phyloP scores from a whole-genome alignment of 2,113 vertebrate genomes.

The Bothrops jararaca region DNA sequence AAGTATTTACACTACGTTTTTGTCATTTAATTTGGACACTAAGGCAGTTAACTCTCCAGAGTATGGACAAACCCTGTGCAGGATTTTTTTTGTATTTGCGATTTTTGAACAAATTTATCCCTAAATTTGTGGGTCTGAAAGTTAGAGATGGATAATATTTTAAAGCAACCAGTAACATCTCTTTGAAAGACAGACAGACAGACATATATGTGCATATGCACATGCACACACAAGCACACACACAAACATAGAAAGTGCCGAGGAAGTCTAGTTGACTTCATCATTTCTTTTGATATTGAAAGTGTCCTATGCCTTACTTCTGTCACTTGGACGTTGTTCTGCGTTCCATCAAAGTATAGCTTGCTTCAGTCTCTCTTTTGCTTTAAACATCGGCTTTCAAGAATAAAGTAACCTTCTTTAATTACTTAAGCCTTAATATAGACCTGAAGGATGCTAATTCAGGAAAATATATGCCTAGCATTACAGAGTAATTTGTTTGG shows the following conservation, averaged over 20 bases:
- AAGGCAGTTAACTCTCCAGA: background rate
- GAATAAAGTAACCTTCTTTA: background rate
- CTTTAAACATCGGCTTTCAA: background rate
- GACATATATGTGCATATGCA: background rate
- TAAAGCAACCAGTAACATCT: background rate
- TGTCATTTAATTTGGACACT: constrained; percentile 34
- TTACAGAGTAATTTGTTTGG: background rate
- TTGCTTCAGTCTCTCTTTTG: background rate
- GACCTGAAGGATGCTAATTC: background rate
- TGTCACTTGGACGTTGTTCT: background rate
- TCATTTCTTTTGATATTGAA: background rate
- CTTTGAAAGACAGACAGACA: background rate
- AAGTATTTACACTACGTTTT: constrained; percentile 11
- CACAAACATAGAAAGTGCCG: background rate
- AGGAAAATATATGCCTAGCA: background rate
- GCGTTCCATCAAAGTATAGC: background rate
- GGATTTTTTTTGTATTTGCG: background rate
- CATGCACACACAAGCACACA: background rate
- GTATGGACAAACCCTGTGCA: background rate
- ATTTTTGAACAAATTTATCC: background rate
- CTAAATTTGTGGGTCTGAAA: background rate
- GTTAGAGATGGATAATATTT: background rate
- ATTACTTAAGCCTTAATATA: background rate
- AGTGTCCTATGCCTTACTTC: background rate
- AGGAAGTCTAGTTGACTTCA: background rate